phyloP scores from a whole-genome alignment of 2,888 invertebrate genomes.

The Panzeria rudis region DNA sequence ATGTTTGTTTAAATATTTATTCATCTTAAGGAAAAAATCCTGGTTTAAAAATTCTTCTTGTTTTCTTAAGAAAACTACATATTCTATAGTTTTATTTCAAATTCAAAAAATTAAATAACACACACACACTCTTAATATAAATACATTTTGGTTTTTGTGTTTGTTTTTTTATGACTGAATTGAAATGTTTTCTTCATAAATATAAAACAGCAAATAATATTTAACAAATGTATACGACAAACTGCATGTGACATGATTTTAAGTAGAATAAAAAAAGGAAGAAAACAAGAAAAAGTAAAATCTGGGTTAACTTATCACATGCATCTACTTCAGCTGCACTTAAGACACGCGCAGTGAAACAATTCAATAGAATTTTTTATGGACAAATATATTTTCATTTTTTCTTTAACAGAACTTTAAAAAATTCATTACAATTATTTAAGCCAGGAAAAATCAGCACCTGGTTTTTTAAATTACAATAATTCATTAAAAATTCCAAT shows the following conservation, averaged over 20 bases:
- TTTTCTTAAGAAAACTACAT: background rate
- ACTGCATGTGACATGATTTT: slow-evolving; percentile 45
- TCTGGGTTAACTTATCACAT: slow-evolving; percentile 46
- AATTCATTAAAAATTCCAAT: background rate
- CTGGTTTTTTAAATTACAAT: slow-evolving; percentile 17
- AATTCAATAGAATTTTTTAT: slow-evolving; percentile 11
- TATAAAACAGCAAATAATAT: slow-evolving; percentile 41
- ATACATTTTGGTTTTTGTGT: background rate
- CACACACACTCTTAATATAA: background rate
- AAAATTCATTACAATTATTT: slow-evolving; percentile 15
- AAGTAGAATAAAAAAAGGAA: background rate
- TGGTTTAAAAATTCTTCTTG: background rate
- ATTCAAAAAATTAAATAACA: background rate
- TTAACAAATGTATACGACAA: slow-evolving; percentile 20
- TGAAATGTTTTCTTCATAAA: slow-evolving; percentile 31
- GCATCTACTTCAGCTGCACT: background rate
- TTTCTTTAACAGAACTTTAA: background rate
- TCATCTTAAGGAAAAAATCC: background rate
- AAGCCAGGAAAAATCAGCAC: background rate
- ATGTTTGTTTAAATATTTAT: background rate
- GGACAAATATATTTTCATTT: background rate
- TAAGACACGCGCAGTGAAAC: background rate
- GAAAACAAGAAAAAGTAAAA: slow-evolving; percentile 10
- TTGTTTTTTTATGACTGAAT: slow-evolving; percentile 5
- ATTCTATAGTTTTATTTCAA: background rate